A percentile compares a stretch with the other conserved stretches of the same genome.
These are phyloP conservation scores for Spinus pinus DNA, from an alignment of 2,797 vertebrate species.

Conservation along the genomic window DNA sequence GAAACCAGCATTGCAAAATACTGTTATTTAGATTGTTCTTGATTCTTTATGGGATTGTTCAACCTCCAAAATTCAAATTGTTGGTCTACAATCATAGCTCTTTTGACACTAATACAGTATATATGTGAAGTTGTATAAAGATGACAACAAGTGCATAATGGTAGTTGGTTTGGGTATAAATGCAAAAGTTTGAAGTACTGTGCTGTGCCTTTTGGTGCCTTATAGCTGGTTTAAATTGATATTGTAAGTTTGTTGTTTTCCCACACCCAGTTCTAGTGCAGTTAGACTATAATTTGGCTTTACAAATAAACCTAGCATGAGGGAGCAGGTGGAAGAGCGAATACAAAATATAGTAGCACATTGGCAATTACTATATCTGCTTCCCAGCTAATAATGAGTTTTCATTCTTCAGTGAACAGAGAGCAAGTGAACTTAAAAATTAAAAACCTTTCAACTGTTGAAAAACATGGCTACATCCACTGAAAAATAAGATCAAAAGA, in stretches of 20 bases:
- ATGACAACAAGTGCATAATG: rapidly evolving
- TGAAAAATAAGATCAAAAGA: background rate
- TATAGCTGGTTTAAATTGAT: background rate
- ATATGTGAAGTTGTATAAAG: background rate
- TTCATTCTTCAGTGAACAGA: background rate
- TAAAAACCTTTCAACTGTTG: background rate
- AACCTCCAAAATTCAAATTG: background rate
- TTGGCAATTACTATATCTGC: background rate
- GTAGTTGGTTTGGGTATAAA: background rate
- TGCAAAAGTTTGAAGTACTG: background rate
- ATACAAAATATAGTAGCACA: background rate
- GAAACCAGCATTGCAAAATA: background rate
- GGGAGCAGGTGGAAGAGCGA: background rate
- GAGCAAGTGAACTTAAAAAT: background rate
- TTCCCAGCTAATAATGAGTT: background rate
- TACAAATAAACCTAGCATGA: background rate
- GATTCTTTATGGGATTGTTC: background rate
- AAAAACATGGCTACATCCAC: background rate
- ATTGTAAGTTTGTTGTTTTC: background rate
- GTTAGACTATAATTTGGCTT: background rate
- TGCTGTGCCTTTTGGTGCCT: background rate
- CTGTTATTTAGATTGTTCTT: background rate
- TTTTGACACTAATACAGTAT: background rate
- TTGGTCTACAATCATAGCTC: background rate
- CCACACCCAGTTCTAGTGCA: background rate